Percentiles rank a stretch among this genome's conserved stretches.
These are phyloP conservation scores for Hoplostethus atlanticus DNA, from an alignment of 2,797 vertebrate genomes.

Conservation along the genomic window DNA sequence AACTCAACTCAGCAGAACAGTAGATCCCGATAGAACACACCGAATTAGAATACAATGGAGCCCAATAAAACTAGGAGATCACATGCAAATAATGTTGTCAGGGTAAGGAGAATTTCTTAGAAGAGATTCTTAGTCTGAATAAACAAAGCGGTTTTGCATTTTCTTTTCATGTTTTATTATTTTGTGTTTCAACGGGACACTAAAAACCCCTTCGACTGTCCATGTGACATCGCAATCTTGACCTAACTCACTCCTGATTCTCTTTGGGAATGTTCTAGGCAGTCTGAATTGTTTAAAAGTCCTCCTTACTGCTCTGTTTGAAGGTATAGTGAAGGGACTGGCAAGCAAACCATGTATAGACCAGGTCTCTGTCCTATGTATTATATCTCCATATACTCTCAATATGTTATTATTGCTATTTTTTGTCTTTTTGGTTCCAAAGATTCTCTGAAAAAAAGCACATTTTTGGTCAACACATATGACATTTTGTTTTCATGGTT, in stretches of 20 bases:
- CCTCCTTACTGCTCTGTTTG: constrained; percentile 38
- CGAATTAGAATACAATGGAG: constrained; percentile 18
- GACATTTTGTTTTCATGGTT: constrained; percentile 60
- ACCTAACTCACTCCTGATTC: constrained; percentile 20
- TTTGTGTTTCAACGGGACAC: constrained; percentile 21
- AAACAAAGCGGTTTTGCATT: constrained; percentile 3
- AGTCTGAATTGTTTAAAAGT: constrained; percentile 42
- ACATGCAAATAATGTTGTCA: constrained; percentile 15
- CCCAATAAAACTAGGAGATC: constrained; percentile 17
- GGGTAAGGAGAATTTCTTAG: constrained; percentile 7
- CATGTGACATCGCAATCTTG: constrained; percentile 43
- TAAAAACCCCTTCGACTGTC: constrained; percentile 8
- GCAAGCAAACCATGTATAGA: constrained; percentile 36
- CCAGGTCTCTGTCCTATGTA: constrained; percentile 57
- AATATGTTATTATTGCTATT: constrained; percentile 65
- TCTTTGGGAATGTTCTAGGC: constrained; percentile 53
- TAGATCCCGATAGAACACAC: constrained; percentile 29
- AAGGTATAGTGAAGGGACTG: constrained; percentile 33
- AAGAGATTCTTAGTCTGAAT: not conserved
- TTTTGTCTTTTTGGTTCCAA: constrained; percentile 80
- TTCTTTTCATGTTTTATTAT: constrained; percentile 49
- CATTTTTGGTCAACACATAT: constrained; percentile 74
- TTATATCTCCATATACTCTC: constrained; percentile 66
- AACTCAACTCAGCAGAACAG: constrained; percentile 40
- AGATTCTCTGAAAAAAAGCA: constrained; percentile 79